A percentile compares a stretch with the other conserved stretches of the same genome.
Conservation (phyloP, 2,888 invertebrate genomes). For the Perdita meconis region DNA sequence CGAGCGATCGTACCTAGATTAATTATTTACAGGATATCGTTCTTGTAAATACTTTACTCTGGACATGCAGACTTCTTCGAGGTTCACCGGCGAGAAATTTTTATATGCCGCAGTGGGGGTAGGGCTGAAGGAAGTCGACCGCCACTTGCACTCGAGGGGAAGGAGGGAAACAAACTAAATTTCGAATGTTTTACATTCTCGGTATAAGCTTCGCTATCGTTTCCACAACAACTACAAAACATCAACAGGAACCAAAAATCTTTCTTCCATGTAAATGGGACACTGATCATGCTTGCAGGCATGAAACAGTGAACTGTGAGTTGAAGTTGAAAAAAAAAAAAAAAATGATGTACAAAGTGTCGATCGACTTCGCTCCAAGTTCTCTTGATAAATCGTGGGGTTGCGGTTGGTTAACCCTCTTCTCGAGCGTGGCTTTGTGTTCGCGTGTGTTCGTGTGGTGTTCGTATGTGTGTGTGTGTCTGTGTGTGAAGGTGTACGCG, state of each 20-base stretch:
- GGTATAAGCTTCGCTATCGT: background rate
- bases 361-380: conserved; percentile 46
- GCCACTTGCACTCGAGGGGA: conserved; percentile 16
- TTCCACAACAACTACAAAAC: no score
- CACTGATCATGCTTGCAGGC: no score
- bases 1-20: conserved; percentile 40
- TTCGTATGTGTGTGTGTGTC: background rate
- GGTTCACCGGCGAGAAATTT: conserved; percentile 36
- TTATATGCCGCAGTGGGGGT: conserved; percentile 8
- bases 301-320: no score
- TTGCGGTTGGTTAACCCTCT: conserved; percentile 57
- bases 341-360: conserved; percentile 4
- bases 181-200: background rate
- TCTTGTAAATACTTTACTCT: conserved; percentile 53
- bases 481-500: background rate
- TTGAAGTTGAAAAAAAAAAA: background rate
- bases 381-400: conserved; percentile 54
- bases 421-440: no score
- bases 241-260: no score
- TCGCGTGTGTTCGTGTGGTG: background rate
- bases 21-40: conserved; percentile 52
- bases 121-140: conserved; percentile 46
- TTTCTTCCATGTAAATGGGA: no score
- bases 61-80: conserved; percentile 60
- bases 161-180: background rate